Conservation (phyloP, 2,888 invertebrate species). For the Hecatera dysodea region DNA sequence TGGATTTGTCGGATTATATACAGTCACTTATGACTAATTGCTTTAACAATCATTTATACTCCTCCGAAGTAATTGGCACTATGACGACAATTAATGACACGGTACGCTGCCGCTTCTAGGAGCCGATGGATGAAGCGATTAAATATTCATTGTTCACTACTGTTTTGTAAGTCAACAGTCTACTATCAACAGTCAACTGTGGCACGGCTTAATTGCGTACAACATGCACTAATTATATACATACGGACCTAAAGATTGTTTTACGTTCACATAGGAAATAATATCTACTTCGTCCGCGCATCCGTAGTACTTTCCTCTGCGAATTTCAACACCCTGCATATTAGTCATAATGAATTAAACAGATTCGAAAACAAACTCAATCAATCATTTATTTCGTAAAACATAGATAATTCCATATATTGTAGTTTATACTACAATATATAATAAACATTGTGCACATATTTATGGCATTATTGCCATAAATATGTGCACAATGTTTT, state of each 20-base stretch:
- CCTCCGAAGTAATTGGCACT: conserved; percentile 5
- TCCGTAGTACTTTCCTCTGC: too few relatives aligned
- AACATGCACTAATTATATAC: conserved; percentile 13
- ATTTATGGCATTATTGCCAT: too few relatives aligned
- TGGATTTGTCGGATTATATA: neutral
- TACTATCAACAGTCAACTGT: conserved; percentile 4
- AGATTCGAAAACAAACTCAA: too few relatives aligned
- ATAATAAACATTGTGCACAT: too few relatives aligned
- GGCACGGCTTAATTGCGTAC: conserved; percentile 16
- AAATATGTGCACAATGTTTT: too few relatives aligned
- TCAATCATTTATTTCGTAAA: too few relatives aligned
- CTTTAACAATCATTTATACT: conserved; percentile 20
- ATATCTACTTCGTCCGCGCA: conserved; percentile 19
- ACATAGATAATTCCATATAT: too few relatives aligned
- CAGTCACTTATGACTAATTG: neutral
- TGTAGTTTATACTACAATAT: too few relatives aligned
- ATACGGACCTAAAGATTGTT: conserved; percentile 4
- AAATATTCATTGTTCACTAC: conserved; percentile 25
- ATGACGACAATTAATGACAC: conserved; percentile 37
- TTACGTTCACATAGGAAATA: neutral
- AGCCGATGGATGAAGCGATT: conserved; percentile 6
- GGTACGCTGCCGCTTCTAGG: conserved; percentile 4
- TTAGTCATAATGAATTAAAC: too few relatives aligned
- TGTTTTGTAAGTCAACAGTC: conserved; percentile 22
- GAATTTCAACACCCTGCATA: too few relatives aligned